These are phyloP conservation scores for Steinernema feltiae DNA, from an alignment of 1,140 invertebrate species.

Conservation along the genomic window DNA sequence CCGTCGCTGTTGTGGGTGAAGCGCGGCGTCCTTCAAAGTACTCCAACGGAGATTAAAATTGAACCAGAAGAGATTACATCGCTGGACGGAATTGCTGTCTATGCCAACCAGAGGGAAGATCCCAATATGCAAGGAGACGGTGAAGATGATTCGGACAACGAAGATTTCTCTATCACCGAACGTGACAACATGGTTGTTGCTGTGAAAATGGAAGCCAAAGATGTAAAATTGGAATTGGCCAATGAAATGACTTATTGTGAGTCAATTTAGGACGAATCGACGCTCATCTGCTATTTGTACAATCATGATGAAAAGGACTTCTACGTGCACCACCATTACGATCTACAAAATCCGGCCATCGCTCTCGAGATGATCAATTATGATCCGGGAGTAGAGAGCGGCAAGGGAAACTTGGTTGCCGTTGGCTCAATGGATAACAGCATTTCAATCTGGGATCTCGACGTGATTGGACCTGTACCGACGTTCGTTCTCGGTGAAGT, in stretches of 20 bases:
- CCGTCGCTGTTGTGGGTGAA: no score
- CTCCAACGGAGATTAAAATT: no score
- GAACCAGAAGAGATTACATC: no score
- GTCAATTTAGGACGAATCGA: constrained; percentile 22
- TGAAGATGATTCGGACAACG: not conserved
- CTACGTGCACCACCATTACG: constrained; percentile 86
- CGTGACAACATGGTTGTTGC: not conserved
- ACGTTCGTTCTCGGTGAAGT: constrained; percentile 1
- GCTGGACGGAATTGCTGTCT: no score
- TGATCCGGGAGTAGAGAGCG: constrained; percentile 62
- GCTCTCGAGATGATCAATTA: constrained; percentile 85
- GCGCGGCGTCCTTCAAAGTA: no score
- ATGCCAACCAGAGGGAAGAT: no score
- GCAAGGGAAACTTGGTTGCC: constrained; percentile 75
- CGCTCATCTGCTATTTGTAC: constrained; percentile 68
- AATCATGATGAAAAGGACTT: constrained; percentile 79
- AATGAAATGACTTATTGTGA: not conserved
- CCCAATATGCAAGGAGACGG: no score
- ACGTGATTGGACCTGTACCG: constrained; percentile 71
- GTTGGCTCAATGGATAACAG: constrained; percentile 82
- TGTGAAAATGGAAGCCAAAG: not conserved
- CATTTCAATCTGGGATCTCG: constrained; percentile 89
- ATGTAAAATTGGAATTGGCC: constrained; percentile 75
- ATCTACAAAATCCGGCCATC: constrained; percentile 78
- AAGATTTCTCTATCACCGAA: not conserved